Evolutionary conservation across 2,113 vertebrate genomes (phyloP).

Genomic region (Lepus europaeus): DNA sequence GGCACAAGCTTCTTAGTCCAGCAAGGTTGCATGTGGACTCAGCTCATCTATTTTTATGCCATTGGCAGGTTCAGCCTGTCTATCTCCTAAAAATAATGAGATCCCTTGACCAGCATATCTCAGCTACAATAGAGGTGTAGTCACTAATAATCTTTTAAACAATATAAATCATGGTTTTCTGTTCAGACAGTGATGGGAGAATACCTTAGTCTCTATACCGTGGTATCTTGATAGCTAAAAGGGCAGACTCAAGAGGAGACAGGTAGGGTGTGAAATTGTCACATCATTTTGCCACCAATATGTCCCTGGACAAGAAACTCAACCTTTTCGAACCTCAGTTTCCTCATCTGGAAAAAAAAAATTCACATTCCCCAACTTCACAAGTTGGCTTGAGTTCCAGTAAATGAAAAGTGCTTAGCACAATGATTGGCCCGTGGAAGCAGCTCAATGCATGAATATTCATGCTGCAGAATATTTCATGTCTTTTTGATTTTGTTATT

Average conservation of each 20-base stretch:
- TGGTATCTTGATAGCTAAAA: neutral
- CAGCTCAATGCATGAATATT: neutral
- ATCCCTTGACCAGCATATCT: neutral
- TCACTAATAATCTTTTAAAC: neutral
- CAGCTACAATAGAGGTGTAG: neutral
- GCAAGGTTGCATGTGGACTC: too few relatives aligned
- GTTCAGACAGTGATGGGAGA: neutral
- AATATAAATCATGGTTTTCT: neutral
- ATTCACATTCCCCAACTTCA: too few relatives aligned
- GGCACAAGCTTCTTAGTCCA: neutral
- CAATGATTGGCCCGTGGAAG: neutral
- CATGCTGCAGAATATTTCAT: neutral
- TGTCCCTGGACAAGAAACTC: neutral
- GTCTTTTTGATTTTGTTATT: neutral
- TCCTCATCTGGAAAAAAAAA: slow-evolving; percentile 43
- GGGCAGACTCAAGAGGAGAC: too few relatives aligned
- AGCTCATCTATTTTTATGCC: too few relatives aligned
- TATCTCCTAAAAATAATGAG: neutral
- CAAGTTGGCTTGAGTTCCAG: neutral
- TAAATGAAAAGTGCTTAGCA: neutral
- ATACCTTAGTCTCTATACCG: neutral
- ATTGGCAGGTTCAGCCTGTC: neutral
- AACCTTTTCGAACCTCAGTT: neutral
- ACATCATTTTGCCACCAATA: neutral
- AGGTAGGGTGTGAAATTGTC: neutral